Percentiles rank a stretch among this genome's conserved stretches.
These are phyloP conservation scores for Ethmia dodecea DNA, from an alignment of 2,888 invertebrate species.

Conservation along the genomic window DNA sequence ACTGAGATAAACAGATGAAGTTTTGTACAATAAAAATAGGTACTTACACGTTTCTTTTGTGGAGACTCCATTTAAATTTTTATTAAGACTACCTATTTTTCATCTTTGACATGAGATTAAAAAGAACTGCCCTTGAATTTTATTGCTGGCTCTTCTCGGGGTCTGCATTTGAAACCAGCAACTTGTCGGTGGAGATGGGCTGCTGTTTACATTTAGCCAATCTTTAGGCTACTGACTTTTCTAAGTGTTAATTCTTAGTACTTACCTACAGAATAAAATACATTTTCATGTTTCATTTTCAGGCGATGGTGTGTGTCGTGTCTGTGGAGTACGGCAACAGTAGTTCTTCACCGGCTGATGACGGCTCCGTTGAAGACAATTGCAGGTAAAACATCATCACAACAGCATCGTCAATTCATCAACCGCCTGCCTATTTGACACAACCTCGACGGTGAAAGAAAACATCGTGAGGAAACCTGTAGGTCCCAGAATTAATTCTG, in stretches of 20 bases:
- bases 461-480: too few relatives aligned
- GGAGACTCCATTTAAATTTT: too few relatives aligned
- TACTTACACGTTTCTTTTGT: too few relatives aligned
- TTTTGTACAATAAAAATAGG: too few relatives aligned
- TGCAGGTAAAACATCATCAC: slow-evolving; percentile 38
- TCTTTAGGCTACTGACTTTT: background rate
- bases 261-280: background rate
- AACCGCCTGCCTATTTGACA: too few relatives aligned
- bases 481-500: too few relatives aligned
- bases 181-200: too few relatives aligned
- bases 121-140: background rate
- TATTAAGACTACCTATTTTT: background rate
- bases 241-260: background rate
- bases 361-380: slow-evolving; percentile 40
- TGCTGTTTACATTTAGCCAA: too few relatives aligned
- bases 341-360: slow-evolving; percentile 49
- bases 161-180: too few relatives aligned
- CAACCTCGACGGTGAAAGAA: too few relatives aligned
- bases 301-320: slow-evolving; percentile 66
- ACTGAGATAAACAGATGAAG: too few relatives aligned
- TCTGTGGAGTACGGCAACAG: slow-evolving; percentile 53
- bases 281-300: slow-evolving; percentile 17
- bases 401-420: too few relatives aligned
- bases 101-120: background rate
- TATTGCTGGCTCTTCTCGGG: background rate